Percentiles rank a stretch among this genome's conserved stretches.
Evolutionary conservation across 2,113 vertebrate species (phyloP).

Genomic region (Dissostichus mawsoni): DNA sequence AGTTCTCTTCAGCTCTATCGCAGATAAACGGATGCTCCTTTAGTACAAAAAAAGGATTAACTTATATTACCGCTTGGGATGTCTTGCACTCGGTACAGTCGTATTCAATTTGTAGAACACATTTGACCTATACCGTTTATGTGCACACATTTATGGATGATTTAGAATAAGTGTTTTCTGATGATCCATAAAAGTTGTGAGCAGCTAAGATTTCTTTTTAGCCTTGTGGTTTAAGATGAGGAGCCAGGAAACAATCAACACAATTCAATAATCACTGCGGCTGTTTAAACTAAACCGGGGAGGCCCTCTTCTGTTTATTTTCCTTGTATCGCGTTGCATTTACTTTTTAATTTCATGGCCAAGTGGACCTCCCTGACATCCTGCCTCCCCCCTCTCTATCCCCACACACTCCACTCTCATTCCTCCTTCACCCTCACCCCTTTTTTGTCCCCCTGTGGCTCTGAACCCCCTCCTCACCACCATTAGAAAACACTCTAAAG

Average conservation of each 20-base stretch:
- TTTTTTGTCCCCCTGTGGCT: background rate
- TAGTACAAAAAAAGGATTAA: too few species aligned
- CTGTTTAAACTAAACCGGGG: conserved; percentile 64
- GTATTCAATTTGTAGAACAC: background rate
- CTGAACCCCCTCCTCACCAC: conserved; percentile 14
- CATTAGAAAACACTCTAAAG: conserved; percentile 37
- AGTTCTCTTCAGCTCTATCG: too few species aligned
- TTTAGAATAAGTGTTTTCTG: background rate
- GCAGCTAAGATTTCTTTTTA: conserved; percentile 4
- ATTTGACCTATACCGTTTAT: background rate
- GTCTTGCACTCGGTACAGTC: background rate
- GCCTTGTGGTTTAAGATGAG: conserved; percentile 26
- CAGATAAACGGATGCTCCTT: too few species aligned
- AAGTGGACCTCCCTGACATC: conserved; percentile 74
- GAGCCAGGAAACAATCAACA: conserved; percentile 74
- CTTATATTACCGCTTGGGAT: too few species aligned
- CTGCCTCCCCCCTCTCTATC: conserved; percentile 31
- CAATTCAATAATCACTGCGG: conserved; percentile 69
- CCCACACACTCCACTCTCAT: background rate
- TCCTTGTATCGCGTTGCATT: conserved; percentile 73
- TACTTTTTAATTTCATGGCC: conserved; percentile 78
- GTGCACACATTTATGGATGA: background rate
- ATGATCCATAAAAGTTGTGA: background rate
- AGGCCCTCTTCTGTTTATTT: conserved; percentile 73
- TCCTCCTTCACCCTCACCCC: conserved; percentile 7